Evolutionary conservation across 1,140 invertebrate genomes (phyloP), one percentile per base, ranked within the genome.

Genomic region (Laupala kohalensis): DNA sequence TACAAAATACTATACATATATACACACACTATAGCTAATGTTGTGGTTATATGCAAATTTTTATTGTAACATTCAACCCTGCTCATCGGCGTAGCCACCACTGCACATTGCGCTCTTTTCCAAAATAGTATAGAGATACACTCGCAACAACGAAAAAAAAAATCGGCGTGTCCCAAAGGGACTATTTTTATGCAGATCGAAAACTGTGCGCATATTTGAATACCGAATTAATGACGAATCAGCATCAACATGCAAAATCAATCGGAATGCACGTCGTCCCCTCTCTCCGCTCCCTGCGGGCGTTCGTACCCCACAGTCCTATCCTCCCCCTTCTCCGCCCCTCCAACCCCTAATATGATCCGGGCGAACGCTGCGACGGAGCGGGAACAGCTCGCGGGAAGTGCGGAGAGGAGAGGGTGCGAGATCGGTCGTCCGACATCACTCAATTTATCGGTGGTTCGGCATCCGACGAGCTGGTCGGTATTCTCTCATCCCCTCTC

Each of bases 141-240:
- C 37, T 53, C 37, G 37, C 1, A 53, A 9, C n/a, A n/a, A n/a
- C n/a, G n/a, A n/a, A 26, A 68, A 68, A 68, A 68, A 68, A 68
- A 68, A 68, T 15, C 26, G 24, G 25, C 28, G n/a, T 23, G 29
- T 29, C 27, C 67, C 67, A 19, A 68, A 68, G 67, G 27, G 67
- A 68, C 67, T 68, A 29, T 29, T 68, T 53, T 68, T 29, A 68
- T 68, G 29, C 29, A 68, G 67, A 68, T 37, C 27, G 26, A 68
- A 37, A n/a, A 29, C 28, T 29, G 67, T 29, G 67, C 24, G 67
- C 67, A 68, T 68, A 68, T 68, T 68, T 68, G 67, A 68, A 68
- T 68, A 68, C 26, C 29, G 67, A 68, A 68, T 68, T 68, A 68
- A 68, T 68, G 67, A 68, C 29, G 67, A 68, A 68, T 68, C 67